Evolutionary conservation across 2,797 vertebrate genomes (phyloP).

Genomic region (Carduelis carduelis): DNA sequence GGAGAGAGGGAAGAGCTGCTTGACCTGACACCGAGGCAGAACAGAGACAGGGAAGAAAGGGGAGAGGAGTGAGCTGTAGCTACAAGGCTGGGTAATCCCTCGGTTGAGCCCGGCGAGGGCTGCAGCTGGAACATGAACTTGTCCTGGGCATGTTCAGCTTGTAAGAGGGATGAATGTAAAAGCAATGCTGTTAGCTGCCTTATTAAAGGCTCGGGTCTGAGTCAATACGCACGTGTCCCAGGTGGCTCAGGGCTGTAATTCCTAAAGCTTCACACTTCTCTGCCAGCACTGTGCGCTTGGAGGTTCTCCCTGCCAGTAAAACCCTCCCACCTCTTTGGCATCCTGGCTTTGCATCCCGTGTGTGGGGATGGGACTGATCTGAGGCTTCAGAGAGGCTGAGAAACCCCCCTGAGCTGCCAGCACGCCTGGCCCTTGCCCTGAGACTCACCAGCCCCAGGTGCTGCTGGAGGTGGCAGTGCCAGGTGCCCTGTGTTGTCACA

Average conservation of each 20-base stretch:
- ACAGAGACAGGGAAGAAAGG: constrained; percentile 29
- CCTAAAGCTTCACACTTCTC: background rate
- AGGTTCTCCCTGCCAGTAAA: background rate
- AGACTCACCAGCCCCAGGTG: fast-evolving
- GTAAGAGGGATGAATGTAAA: constrained; percentile 18
- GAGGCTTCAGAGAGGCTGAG: background rate
- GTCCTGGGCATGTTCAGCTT: background rate
- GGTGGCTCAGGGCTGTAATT: constrained; percentile 12
- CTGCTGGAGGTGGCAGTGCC: background rate
- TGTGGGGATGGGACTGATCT: background rate
- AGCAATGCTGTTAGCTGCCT: constrained; percentile 48
- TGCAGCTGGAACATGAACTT: background rate
- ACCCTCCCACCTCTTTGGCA: background rate
- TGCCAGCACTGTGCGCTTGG: background rate
- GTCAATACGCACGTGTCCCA: background rate
- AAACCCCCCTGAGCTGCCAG: background rate
- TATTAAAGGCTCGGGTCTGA: constrained; percentile 13
- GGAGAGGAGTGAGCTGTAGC: background rate
- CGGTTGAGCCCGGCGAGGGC: background rate
- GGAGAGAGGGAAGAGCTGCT: background rate
- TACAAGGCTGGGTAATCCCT: constrained; percentile 33
- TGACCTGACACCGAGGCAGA: constrained; percentile 18
- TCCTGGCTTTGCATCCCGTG: fast-evolving
- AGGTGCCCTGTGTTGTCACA: background rate
- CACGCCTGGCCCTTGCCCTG: fast-evolving